Evolutionary conservation across 2,888 invertebrate species (phyloP).

Genomic region (Drosophila tripunctata): DNA sequence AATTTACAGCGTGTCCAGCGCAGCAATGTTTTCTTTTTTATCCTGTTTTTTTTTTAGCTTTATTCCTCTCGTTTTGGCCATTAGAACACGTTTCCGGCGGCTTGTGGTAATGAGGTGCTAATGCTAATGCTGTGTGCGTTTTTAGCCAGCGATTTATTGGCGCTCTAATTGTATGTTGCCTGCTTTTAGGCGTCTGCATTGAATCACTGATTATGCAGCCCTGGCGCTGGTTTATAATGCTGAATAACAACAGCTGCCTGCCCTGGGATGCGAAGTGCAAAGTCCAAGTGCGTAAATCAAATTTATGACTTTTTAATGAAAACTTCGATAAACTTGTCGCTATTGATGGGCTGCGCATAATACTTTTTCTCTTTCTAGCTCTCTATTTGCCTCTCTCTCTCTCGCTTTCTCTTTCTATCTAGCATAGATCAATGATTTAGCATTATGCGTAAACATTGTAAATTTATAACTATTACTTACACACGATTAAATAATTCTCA

Average conservation of each 20-base stretch:
- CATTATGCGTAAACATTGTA: conserved; percentile 24
- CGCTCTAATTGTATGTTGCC: conserved; percentile 39
- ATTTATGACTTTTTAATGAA: conserved; percentile 71
- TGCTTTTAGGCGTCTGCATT: conserved; percentile 31
- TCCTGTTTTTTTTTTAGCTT: neutral
- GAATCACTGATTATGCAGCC: conserved; percentile 18
- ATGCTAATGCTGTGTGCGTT: conserved; percentile 49
- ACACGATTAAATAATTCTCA: conserved; percentile 79
- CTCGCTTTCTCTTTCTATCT: neutral
- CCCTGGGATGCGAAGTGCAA: too few relatives aligned
- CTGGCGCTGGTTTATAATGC: too few relatives aligned
- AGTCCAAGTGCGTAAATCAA: conserved; percentile 61
- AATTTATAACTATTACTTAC: conserved; percentile 76
- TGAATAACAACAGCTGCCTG: conserved; percentile 62
- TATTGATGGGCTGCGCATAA: neutral
- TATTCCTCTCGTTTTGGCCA: conserved; percentile 17
- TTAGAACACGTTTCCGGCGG: conserved; percentile 47
- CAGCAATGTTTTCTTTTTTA: conserved; percentile 16
- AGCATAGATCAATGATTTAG: conserved; percentile 37
- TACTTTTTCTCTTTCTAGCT: neutral
- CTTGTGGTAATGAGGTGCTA: conserved; percentile 68
- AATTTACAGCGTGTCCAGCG: conserved; percentile 49
- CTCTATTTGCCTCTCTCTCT: neutral
- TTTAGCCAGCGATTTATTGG: conserved; percentile 50
- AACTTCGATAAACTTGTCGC: conserved; percentile 30